Base-by-base conservation (phyloP, 2,888 invertebrate genomes). In the Keiferia lycopersicella region DNA sequence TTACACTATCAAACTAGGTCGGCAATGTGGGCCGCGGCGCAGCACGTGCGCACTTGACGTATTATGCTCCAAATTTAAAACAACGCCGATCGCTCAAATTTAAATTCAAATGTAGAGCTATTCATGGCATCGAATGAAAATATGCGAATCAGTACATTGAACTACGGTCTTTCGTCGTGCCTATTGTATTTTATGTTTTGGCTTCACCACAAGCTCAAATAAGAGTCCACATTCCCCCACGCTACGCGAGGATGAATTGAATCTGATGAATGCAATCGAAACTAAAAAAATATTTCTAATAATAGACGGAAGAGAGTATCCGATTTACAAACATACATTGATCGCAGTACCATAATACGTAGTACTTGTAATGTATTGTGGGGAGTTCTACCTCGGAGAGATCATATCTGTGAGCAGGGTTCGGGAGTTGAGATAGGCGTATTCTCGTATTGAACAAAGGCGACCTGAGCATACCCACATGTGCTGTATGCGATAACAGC, bases 1-100 rank as follows among this genome's bases (percentile, higher is more conserved):
- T 82, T 80, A 81, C 79, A 70, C 65, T 87, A 87, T 86, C 87
- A 74, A 87, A 76, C 75, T 86, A 73, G 84, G 84, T 76, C 87
- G 79, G 68, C 69, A 71, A 83, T 82, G 77, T 82, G 73, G 80
- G 77, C 65, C 79, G 56, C 34, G 30, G n/a, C 56, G n/a, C 56
- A 34, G 69, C 65, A 63, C 68, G 45, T 69, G 73, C 74, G 73
- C 72, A 77, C 73, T 77, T 72, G 73, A 71, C 70, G 69, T 70
- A 72, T 68, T 67, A 70, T 71, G 69, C 67, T 70, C 65, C 61
- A 30, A 61, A 61, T 61, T 22, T 14, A 63, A 71, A 71, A 68
- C 67, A 68, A 65, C 41, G 65, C 53, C 57, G n/a, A 63, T 26
- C n/a, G 22, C 26, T 38, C 4, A 6, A 51, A n/a, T 62, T 16